Conservation (phyloP, 2,888 invertebrate genomes). For the Halictus ligatus region DNA sequence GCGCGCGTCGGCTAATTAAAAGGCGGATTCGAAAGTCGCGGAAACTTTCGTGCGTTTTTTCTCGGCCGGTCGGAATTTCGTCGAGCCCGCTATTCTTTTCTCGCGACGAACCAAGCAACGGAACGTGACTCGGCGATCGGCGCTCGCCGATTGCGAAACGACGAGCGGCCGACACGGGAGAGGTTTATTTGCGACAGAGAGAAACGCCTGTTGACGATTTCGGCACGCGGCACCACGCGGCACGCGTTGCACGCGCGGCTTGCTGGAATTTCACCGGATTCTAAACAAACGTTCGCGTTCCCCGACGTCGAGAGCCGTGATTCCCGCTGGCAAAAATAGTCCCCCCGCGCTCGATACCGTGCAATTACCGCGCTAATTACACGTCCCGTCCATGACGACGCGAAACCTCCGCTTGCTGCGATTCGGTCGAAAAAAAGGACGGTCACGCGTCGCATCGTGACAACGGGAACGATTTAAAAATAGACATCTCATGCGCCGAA, state of each 20-base stretch:
- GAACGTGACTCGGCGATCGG: not conserved
- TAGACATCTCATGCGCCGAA: not conserved
- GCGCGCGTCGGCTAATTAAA: not conserved
- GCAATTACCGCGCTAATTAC: slow-evolving; percentile 45
- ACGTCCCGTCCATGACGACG: slow-evolving; percentile 31
- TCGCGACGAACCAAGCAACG: not conserved
- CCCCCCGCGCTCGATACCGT: not conserved
- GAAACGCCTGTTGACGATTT: not conserved
- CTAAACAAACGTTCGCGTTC: slow-evolving; percentile 3
- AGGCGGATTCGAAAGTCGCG: not conserved
- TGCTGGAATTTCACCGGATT: slow-evolving; percentile 8
- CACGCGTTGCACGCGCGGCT: not conserved
- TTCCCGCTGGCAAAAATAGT: not conserved
- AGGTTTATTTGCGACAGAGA: slow-evolving; percentile 1
- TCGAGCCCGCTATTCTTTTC: not conserved
- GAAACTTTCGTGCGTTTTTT: not conserved
- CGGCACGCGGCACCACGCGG: not conserved
- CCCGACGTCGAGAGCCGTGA: not conserved
- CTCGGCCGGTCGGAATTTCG: not conserved
- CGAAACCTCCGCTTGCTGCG: slow-evolving; percentile 33
- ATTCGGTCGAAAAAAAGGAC: not conserved
- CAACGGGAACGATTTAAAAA: not conserved
- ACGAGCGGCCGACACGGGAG: not conserved
- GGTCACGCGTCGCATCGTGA: not conserved
- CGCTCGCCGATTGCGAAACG: slow-evolving; percentile 5